Evolutionary conservation across 53 echinoderm and acorn worm species (phyloP).

Genomic region (Temnopleurus reevesii): DNA sequence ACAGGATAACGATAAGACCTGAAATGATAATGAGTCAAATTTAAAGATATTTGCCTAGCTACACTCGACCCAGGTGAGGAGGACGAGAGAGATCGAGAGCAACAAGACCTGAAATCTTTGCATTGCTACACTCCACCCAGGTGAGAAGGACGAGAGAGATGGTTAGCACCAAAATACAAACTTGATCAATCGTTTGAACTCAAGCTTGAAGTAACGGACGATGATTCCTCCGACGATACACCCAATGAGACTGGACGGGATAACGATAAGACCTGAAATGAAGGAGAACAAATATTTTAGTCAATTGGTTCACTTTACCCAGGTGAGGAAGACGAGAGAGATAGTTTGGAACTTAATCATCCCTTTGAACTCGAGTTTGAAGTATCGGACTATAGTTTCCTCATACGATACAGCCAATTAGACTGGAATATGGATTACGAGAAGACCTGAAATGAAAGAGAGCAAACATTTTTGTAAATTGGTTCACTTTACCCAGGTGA

Average conservation of each 20-base stretch:
- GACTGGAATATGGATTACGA: conserved; percentile 35
- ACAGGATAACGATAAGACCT: not conserved
- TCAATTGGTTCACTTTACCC: too few relatives aligned
- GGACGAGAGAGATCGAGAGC: too few relatives aligned
- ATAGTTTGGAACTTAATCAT: conserved; percentile 36
- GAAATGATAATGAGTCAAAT: too few relatives aligned
- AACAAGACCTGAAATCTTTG: too few relatives aligned
- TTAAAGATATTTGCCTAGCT: too few relatives aligned
- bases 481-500: too few relatives aligned
- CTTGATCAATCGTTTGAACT: not conserved
- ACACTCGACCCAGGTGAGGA: too few relatives aligned
- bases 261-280: not conserved
- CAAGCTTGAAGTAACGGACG: not conserved
- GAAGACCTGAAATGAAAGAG: conserved; percentile 14
- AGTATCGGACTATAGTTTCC: not conserved
- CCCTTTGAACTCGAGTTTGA: conserved; percentile 33
- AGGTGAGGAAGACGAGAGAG: too few relatives aligned
- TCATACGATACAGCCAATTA: conserved; percentile 12
- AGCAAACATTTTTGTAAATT: too few relatives aligned
- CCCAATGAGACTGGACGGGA: not conserved
- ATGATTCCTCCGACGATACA: not conserved
- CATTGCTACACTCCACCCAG: too few relatives aligned
- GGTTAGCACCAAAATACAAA: not conserved
- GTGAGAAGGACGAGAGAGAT: not conserved
- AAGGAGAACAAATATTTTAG: too few relatives aligned